These are phyloP conservation scores for Melanogrammus aeglefinus DNA, from an alignment of 2,797 vertebrate genomes.

Conservation along the genomic window DNA sequence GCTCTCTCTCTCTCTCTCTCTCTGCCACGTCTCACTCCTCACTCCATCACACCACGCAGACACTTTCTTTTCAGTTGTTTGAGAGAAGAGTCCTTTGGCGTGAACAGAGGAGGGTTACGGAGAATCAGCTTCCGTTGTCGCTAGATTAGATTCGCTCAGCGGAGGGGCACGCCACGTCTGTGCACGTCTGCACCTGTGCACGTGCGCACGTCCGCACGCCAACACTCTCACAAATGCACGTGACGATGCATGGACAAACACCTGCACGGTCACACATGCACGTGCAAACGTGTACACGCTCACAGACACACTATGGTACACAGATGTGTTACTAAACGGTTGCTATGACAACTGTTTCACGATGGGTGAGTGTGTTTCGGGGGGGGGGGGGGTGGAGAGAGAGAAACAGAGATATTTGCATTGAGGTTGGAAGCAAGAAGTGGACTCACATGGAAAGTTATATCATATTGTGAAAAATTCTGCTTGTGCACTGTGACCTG, in stretches of 20 bases:
- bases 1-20: background rate
- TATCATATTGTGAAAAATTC: constrained; percentile 47
- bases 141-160: constrained; percentile 21
- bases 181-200: background rate
- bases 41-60: constrained; percentile 34
- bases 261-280: background rate
- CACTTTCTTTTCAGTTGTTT: constrained; percentile 15
- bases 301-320: constrained; percentile 29
- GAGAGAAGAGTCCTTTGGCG: constrained; percentile 46
- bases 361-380: constrained; percentile 28
- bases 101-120: constrained; percentile 65
- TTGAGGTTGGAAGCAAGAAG: background rate
- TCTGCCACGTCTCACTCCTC: constrained; percentile 4
- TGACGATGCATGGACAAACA: background rate
- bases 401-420: background rate
- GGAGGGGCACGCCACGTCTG: background rate
- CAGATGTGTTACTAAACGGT: constrained; percentile 66
- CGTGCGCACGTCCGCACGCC: background rate
- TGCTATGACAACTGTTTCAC: constrained; percentile 69
- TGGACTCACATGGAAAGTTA: background rate
- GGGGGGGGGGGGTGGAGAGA: background rate
- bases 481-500: constrained; percentile 2
- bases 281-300: background rate
- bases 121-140: constrained; percentile 54
- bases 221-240: constrained; percentile 15